Conservation (phyloP, 2,113 vertebrate genomes). For the Bungarus multicinctus region DNA sequence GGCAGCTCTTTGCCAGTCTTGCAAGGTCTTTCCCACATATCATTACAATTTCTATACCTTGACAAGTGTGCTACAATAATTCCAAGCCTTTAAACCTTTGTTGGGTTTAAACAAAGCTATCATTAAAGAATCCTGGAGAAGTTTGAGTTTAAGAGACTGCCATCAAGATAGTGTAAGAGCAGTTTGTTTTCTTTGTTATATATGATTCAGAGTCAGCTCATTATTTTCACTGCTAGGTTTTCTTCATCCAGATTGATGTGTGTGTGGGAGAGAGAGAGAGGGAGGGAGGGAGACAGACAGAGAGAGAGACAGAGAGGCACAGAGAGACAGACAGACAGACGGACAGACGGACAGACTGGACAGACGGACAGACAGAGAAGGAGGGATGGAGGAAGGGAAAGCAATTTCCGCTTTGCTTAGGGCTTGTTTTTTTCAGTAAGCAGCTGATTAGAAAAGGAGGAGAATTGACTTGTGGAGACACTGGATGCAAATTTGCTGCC, state of each 20-base stretch:
- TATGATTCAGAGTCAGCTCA: neutral
- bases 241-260: neutral
- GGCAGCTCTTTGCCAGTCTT: neutral
- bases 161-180: neutral
- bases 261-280: too few relatives aligned
- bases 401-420: neutral
- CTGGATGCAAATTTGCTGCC: conserved; percentile 10
- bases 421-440: neutral
- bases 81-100: neutral
- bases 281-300: too few relatives aligned
- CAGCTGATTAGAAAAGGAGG: neutral
- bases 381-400: neutral
- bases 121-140: neutral
- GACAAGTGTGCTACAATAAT: neutral
- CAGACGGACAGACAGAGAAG: too few relatives aligned
- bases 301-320: too few relatives aligned
- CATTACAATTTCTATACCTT: neutral
- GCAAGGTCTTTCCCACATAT: neutral
- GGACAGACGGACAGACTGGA: too few relatives aligned
- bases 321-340: too few relatives aligned
- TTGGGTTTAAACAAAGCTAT: neutral
- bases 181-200: neutral
- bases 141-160: neutral
- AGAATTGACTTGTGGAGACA: neutral
- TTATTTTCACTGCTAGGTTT: neutral